Evolutionary conservation across 2,113 vertebrate genomes (phyloP), one percentile per base, ranked within the genome.

Genomic region (Nycticryphes semicollaris): DNA sequence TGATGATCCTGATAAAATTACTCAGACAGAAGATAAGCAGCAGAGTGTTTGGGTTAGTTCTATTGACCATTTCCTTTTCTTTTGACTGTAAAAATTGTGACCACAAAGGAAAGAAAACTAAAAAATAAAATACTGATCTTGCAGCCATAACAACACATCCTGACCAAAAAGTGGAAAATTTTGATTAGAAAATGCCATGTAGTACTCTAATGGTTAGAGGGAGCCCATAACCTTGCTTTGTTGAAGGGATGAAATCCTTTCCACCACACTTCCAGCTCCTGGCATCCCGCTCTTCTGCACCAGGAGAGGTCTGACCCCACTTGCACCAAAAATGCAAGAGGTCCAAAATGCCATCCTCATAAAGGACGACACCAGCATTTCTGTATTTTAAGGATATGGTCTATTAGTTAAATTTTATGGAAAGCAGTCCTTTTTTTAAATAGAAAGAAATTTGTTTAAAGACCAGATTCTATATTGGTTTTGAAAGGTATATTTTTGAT

Each of bases 1-100:
- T 93, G 87, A 84, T 95, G 81, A 63, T 72, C 70, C 81, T 57
- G 89, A 93, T 87, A 84, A 89, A 91, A 91, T 57, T 69, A 53
- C 43, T 82, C 57, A 64, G 4, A 25, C 27, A 79, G 80, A 89
- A 89, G 43, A 93, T 72, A 82, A 79, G 27, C 30, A 78, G 27
- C 43, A 89, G 73, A 43, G 82, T 1, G 6, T 56, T 59, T 2
- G 3, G 2, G 17, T 66, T 94, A 2, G 2, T 60, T 72, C 53
- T 33, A 76, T 43, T 27, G 30, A 35, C 23, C 33, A 45, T 56
- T 81, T 90, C 73, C 33, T 95, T 74, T 89, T 50, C 48, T 79
- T 90, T 72, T 63, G 8, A 30, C 31, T 16, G 3, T 43, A 76
- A 92, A 93, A 68, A 67, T 3, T 12, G 14, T 73, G 53, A 59